Evolutionary conservation across 1,140 invertebrate species (phyloP).

Genomic region (Brachionus koreanus): DNA sequence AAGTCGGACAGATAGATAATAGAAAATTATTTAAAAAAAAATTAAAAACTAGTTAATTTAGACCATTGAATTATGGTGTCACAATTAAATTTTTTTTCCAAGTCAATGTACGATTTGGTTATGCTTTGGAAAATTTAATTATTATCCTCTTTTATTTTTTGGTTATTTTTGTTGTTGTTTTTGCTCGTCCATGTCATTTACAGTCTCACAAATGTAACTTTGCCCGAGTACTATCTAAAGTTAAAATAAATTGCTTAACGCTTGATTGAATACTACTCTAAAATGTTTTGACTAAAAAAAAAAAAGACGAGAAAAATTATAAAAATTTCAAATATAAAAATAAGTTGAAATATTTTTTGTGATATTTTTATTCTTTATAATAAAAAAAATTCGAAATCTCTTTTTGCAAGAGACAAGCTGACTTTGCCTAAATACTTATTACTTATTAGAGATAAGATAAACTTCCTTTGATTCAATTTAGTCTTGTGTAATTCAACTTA

Average conservation of each 20-base stretch:
- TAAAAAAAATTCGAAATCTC: neutral
- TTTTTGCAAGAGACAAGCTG: neutral
- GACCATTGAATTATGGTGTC: neutral
- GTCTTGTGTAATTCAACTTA: neutral
- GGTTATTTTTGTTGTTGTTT: neutral
- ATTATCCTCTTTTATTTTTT: neutral
- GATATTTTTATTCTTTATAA: slow-evolving; percentile 12
- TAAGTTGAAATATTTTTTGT: slow-evolving; percentile 32
- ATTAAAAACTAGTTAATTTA: slow-evolving; percentile 13
- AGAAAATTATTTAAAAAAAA: neutral
- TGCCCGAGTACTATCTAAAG: neutral
- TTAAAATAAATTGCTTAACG: slow-evolving; percentile 42
- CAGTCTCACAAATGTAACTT: slow-evolving; percentile 6
- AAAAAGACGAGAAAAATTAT: neutral
- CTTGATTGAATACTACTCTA: slow-evolving; percentile 35
- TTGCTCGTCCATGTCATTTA: neutral
- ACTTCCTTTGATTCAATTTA: neutral
- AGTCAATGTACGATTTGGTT: neutral
- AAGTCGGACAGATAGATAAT: slow-evolving; percentile 26
- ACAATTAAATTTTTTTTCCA: slow-evolving; percentile 13
- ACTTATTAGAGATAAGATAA: neutral
- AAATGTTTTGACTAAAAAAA: slow-evolving; percentile 28
- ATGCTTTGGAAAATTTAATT: slow-evolving; percentile 32
- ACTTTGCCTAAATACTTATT: neutral
- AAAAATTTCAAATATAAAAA: slow-evolving; percentile 33